These are phyloP conservation scores for Loris lydekkerianus DNA, from an alignment of 2,797 vertebrate species.

Conservation along the genomic window DNA sequence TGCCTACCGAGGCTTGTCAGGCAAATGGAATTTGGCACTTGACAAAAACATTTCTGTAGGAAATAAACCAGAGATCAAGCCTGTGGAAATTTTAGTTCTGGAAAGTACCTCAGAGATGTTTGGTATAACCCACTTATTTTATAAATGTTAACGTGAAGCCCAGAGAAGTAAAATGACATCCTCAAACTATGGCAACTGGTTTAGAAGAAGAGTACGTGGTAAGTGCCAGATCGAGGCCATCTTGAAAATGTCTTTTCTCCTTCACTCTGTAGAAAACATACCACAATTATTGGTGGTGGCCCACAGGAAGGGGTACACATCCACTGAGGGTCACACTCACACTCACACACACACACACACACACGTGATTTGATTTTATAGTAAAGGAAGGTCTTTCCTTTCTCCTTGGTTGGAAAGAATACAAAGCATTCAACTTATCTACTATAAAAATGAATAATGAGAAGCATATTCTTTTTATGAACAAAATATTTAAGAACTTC, in stretches of 20 bases:
- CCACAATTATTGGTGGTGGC: neutral
- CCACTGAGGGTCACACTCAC: neutral
- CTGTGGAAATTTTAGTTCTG: neutral
- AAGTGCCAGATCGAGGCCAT: neutral
- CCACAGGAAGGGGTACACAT: neutral
- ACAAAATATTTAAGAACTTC: neutral
- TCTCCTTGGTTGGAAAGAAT: constrained; percentile 6
- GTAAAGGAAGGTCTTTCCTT: neutral
- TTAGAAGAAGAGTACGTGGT: neutral
- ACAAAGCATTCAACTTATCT: neutral
- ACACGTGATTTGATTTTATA: neutral
- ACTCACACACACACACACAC: neutral
- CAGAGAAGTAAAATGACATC: neutral
- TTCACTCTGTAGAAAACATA: neutral
- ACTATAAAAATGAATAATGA: neutral
- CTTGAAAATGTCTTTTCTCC: constrained; percentile 14
- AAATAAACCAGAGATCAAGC: constrained; percentile 65
- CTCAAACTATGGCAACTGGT: neutral
- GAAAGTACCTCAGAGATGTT: constrained; percentile 46
- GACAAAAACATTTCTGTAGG: constrained; percentile 29
- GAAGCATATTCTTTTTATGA: neutral
- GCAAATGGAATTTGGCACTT: constrained; percentile 69
- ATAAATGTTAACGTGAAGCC: neutral
- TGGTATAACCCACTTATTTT: constrained; percentile 24
- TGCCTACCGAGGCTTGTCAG: constrained; percentile 52